phyloP scores from a whole-genome alignment of 2,113 vertebrate genomes.

The Gracilinanus agilis region DNA sequence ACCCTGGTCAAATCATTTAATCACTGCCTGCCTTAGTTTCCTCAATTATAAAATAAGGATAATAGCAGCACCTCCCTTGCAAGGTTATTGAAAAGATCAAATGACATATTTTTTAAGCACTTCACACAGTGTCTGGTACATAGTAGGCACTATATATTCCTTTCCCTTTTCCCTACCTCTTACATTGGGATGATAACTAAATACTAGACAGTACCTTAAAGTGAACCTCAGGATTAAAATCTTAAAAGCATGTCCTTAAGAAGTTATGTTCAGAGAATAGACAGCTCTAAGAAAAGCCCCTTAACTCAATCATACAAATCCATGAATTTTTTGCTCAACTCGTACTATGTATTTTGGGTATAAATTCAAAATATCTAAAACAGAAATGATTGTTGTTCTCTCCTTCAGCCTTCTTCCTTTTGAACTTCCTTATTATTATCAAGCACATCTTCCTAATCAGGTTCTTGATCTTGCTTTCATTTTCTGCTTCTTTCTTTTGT shows the following conservation, averaged over 20 bases:
- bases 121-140: neutral
- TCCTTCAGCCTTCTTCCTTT: neutral
- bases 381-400: neutral
- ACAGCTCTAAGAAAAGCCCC: neutral
- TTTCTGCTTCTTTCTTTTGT: neutral
- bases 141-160: neutral
- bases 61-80: neutral
- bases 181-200: neutral
- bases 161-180: neutral
- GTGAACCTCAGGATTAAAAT: constrained; percentile 20
- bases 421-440: neutral
- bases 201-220: neutral
- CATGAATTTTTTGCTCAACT: neutral
- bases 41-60: neutral
- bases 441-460: neutral
- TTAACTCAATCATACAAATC: neutral
- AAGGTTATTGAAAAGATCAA: neutral
- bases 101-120: neutral
- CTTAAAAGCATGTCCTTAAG: neutral
- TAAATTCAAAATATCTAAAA: neutral
- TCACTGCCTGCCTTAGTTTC: neutral
- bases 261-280: neutral
- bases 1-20: neutral
- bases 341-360: constrained; percentile 29
- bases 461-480: neutral